Percentiles rank a stretch among this genome's conserved stretches.
phyloP scores from a whole-genome alignment of 2,113 vertebrate species.

The Lepus timidus region DNA sequence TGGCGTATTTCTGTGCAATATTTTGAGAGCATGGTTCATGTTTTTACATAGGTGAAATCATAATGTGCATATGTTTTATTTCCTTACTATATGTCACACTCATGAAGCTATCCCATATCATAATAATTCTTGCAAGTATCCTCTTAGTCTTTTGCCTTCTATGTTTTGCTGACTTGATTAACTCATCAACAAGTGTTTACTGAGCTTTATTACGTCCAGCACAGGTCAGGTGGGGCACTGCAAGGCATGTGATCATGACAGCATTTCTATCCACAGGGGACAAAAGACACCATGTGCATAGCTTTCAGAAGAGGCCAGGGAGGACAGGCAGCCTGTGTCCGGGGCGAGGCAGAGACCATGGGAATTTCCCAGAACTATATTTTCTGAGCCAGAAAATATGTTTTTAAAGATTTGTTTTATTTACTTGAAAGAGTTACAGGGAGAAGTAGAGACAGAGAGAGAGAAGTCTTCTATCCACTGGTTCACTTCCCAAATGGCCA shows the following conservation, averaged over 20 bases:
- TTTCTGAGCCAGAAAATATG: not conserved
- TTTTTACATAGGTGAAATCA: not conserved
- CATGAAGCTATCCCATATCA: not conserved
- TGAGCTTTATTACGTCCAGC: not conserved
- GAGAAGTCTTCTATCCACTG: no score
- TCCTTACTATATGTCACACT: conserved; percentile 17
- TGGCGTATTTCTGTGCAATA: not conserved
- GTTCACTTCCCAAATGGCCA: no score
- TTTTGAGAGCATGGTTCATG: not conserved
- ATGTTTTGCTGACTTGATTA: not conserved
- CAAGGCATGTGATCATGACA: not conserved
- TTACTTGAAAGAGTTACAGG: no score
- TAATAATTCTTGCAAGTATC: not conserved
- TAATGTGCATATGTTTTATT: not conserved
- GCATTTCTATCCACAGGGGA: not conserved
- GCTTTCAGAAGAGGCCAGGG: not conserved
- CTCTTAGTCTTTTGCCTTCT: conserved; percentile 28
- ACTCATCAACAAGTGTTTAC: not conserved
- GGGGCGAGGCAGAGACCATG: not conserved
- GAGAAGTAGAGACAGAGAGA: no score
- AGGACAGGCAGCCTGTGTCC: not conserved
- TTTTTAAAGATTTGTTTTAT: no score
- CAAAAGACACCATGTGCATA: not conserved
- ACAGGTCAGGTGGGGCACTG: not conserved
- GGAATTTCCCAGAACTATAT: not conserved